Evolutionary conservation across 1,140 invertebrate species (phyloP), one percentile per base, ranked within the genome.

Genomic region (Pseudobourletiella spinata): DNA sequence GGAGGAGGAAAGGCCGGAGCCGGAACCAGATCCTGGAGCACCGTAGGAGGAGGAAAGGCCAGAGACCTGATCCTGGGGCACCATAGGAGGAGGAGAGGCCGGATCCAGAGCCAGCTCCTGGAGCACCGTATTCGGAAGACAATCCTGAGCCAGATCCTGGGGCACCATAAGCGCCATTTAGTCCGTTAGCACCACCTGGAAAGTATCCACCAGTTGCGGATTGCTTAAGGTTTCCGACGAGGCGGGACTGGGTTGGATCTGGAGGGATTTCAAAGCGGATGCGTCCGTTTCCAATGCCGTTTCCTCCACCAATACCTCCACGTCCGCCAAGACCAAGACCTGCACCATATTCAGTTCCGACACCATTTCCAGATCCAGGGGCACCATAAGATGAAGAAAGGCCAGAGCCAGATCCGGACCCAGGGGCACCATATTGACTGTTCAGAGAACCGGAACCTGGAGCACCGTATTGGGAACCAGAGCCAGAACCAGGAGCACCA

Each of bases 201-300:
- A 18, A 18, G 50, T 52, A 52, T 4, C 4, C 4, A 35, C 52
- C 52, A 39, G 29, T 22, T 11, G 52, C n/a, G 4, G 4, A 14
- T 55, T 55, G 52, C 14, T n/a, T 29, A 32, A 25, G 39, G 52
- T 35, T 55, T n/a, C 15, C 52, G 22, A 55, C 8, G 3, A 55
- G 30, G 4, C 22, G 6, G 22, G 52, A 28, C 52, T 55, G 30
- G 52, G 39, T 28, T 55, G 52, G 52, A 55, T 55, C 52, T 55
- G 52, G 52, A 20, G 52, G 52, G 52, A 55, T 55, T 28, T 32
- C 28, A 32, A 55, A 32, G 4, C 2, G 6, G 52, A 55, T 55
- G 11, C 52, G 52, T 11, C 52, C 52, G 32, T 39, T 39, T 11
- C n/a, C n/a, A 20, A 18, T 55, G 26, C 4, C 2, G 20, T 3